These are phyloP conservation scores for Empis livida DNA, from an alignment of 2,888 invertebrate genomes.

Conservation along the genomic window DNA sequence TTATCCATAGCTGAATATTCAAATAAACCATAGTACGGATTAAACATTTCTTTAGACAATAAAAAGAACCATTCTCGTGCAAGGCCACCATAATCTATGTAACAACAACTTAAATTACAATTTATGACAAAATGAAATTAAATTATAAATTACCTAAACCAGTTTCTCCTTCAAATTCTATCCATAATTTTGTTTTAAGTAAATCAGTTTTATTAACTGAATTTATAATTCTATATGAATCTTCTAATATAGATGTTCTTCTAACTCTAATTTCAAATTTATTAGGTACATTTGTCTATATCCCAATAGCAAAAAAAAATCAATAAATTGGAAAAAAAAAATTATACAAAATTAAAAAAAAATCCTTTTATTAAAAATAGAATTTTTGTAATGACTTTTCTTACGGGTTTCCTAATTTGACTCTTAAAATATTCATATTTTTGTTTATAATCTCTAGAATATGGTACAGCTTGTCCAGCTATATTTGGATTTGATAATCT, in stretches of 20 bases:
- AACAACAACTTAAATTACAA: constrained; percentile 1
- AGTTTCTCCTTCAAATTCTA: constrained; percentile 96
- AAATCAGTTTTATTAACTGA: constrained; percentile 81
- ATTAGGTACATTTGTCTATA: constrained; percentile 85
- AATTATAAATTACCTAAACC: constrained; percentile 45
- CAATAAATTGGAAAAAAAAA: background rate
- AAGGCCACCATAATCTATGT: constrained; percentile 85
- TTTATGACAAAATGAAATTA: background rate
- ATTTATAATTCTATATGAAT: constrained; percentile 91
- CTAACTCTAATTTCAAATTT: constrained; percentile 95
- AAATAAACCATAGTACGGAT: constrained; percentile 98
- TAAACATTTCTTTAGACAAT: constrained; percentile 98
- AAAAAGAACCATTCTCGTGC: constrained; percentile 99
- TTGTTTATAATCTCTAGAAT: constrained; percentile 95
- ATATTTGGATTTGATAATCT: constrained; percentile 90
- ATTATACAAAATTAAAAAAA: background rate
- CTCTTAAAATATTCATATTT: constrained; percentile 98
- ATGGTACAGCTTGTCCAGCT: constrained; percentile 95
- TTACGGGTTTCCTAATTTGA: constrained; percentile 86
- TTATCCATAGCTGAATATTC: constrained; percentile 99
- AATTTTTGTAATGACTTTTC: constrained; percentile 6
- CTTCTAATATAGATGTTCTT: constrained; percentile 85
- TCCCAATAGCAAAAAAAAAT: constrained; percentile 19
- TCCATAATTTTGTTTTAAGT: constrained; percentile 95
- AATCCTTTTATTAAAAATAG: background rate